Evolutionary conservation across 2,888 invertebrate species (phyloP), one percentile per base, ranked within the genome.

Genomic region (Magallana nippona): DNA sequence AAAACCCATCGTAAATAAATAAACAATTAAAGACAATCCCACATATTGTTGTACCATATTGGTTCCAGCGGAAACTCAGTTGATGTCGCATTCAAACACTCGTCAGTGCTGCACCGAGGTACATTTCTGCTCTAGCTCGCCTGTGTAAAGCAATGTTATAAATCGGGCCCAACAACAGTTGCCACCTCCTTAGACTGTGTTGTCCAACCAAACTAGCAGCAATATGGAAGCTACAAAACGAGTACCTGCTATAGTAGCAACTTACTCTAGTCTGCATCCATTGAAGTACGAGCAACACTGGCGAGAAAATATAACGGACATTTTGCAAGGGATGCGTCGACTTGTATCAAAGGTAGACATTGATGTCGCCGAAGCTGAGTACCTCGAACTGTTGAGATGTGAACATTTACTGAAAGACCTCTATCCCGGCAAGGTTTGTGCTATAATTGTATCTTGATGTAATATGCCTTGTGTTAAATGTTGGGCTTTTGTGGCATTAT

Each of bases 221-320:
- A 44, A 0, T 0, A 63, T 71, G 71, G 71, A 71, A 27, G 71
- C 71, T 1, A 10, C 32, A 27, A 55, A 82, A 71, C 44, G 56
- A 15, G 8, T 71, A 63, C 82, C 82, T 17, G 71, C 19, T n/a
- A 22, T 82, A 60, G 82, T 71, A 10, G 63, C 27, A 2, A 63
- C 32, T 55, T 71, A 71, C 56, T 60, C 71, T 13, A 82, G 56
- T 32, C 55, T 82, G 1, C 82, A 82, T 82, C 82, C 82, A 19
- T 71, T 82, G 71, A 82, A 82, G 55, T 82, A 60, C 71, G 82
- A 82, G 55, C 82, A 82, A 55, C 82, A 82, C 55, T 82, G 82
- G 82, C 82, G 82, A 15, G 82, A 82, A 55, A 82, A 82, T 55
- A 82, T 82, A 27, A 55, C 55, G 17, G 82, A 82, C 22, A 82